These are phyloP conservation scores for Ctenopoma kingsleyae DNA, from an alignment of 2,797 vertebrate genomes.

Conservation along the genomic window DNA sequence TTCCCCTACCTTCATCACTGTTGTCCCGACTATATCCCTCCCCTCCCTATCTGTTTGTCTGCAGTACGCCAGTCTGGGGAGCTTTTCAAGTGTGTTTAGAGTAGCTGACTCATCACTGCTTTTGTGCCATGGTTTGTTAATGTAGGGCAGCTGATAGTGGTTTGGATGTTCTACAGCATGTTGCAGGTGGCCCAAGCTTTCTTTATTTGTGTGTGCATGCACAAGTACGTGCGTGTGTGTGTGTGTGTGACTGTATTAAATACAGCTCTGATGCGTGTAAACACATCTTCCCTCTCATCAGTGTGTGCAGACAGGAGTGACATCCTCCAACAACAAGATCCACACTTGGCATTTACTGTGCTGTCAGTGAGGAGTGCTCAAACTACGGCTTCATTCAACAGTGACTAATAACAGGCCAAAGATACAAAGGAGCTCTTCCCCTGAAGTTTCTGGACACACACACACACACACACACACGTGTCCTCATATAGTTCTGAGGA, in stretches of 20 bases:
- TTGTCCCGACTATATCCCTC: conserved; percentile 14
- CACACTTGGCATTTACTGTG: conserved; percentile 53
- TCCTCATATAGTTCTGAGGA: too few species aligned
- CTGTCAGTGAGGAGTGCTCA: conserved; percentile 51
- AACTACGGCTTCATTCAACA: conserved; percentile 68
- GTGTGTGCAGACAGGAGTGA: conserved; percentile 61
- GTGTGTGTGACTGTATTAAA: conserved; percentile 62
- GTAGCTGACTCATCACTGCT: conserved; percentile 71
- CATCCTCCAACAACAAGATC: conserved; percentile 53
- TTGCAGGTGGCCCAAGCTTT: conserved; percentile 68
- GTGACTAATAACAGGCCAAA: conserved; percentile 69
- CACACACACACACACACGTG: conserved; percentile 12
- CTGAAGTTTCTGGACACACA: conserved; percentile 35
- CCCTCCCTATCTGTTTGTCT: conserved; percentile 40
- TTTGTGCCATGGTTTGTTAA: conserved; percentile 69
- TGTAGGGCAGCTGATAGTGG: conserved; percentile 66
- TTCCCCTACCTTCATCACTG: conserved; percentile 26
- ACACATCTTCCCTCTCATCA: conserved; percentile 65
- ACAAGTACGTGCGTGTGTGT: conserved; percentile 31
- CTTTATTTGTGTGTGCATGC: conserved; percentile 52
- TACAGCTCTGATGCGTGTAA: conserved; percentile 58
- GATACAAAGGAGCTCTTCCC: conserved; percentile 35
- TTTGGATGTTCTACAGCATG: conserved; percentile 43
- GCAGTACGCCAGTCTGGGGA: conserved; percentile 47
- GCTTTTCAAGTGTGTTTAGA: conserved; percentile 77